Conservation (phyloP, 2,888 invertebrate species). For the Macrosoma leucophasiata region DNA sequence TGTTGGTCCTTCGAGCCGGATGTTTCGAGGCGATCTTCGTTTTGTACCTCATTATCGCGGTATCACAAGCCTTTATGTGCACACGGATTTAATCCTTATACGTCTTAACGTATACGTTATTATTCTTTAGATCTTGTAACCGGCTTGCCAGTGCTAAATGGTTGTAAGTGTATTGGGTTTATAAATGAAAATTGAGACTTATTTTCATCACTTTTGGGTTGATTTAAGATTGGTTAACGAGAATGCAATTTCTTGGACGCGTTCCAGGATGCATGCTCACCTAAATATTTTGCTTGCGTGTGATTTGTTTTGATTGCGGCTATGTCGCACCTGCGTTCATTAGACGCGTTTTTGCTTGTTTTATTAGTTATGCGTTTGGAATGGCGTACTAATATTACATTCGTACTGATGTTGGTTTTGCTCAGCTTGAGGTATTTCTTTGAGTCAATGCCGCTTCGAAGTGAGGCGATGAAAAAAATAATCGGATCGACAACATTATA, state of each 20-base stretch:
- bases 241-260: conserved; percentile 37
- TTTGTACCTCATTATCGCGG: neutral
- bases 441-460: too few species aligned
- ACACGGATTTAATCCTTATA: conserved; percentile 2
- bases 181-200: conserved; percentile 10
- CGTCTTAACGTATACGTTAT: neutral
- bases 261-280: conserved; percentile 50
- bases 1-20: conserved; percentile 53
- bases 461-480: too few species aligned
- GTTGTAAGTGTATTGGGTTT: neutral
- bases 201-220: conserved; percentile 17
- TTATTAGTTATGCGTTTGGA: too few species aligned
- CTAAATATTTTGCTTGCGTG: conserved; percentile 48
- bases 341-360: too few species aligned
- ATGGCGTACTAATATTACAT: too few species aligned
- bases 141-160: conserved; percentile 1
- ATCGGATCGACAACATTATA: too few species aligned
- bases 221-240: conserved; percentile 15
- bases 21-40: conserved; percentile 35
- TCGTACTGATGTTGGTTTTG: too few species aligned
- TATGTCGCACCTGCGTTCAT: conserved; percentile 44
- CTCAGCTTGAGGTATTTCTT: too few species aligned
- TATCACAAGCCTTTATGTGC: neutral
- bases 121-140: neutral
- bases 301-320: conserved; percentile 47